Evolutionary conservation across 2,888 invertebrate species (phyloP).

Genomic region (Iselma pallidipennis): DNA sequence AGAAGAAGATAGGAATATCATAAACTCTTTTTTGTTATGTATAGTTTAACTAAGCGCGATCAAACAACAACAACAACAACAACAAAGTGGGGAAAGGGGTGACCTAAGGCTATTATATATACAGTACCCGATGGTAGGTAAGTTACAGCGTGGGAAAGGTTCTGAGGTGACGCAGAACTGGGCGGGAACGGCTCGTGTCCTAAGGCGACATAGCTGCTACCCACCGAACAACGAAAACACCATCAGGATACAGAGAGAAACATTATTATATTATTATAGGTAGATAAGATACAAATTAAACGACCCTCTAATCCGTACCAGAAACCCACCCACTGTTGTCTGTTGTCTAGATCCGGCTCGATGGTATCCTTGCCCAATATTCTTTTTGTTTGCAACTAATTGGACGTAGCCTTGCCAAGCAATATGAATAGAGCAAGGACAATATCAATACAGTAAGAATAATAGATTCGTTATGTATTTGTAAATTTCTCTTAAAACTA

Average conservation of each 20-base stretch:
- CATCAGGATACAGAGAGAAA: background rate
- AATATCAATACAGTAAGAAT: too few species aligned
- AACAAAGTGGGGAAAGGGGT: conserved; percentile 15
- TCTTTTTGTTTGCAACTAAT: background rate
- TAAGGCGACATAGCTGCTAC: conserved; percentile 26
- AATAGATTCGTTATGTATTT: too few species aligned
- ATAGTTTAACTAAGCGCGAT: too few species aligned
- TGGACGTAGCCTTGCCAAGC: background rate
- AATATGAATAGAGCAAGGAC: background rate
- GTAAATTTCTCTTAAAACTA: too few species aligned
- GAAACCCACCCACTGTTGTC: background rate
- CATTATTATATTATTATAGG: too few species aligned
- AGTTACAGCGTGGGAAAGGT: conserved; percentile 42
- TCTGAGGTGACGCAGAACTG: conserved; percentile 37
- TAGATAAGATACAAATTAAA: background rate
- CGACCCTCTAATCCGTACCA: background rate
- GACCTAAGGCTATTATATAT: background rate
- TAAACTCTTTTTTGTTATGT: too few species aligned
- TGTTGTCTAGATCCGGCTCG: background rate
- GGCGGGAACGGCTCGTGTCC: conserved; percentile 34
- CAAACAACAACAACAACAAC: background rate
- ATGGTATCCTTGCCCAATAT: background rate
- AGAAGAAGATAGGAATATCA: too few species aligned
- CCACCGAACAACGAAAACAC: conserved; percentile 10
- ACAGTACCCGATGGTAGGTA: conserved; percentile 9